A percentile compares a stretch with the other conserved stretches of the same genome.
Conservation (phyloP, 1,140 invertebrate species). For the Coelopa frigida region DNA sequence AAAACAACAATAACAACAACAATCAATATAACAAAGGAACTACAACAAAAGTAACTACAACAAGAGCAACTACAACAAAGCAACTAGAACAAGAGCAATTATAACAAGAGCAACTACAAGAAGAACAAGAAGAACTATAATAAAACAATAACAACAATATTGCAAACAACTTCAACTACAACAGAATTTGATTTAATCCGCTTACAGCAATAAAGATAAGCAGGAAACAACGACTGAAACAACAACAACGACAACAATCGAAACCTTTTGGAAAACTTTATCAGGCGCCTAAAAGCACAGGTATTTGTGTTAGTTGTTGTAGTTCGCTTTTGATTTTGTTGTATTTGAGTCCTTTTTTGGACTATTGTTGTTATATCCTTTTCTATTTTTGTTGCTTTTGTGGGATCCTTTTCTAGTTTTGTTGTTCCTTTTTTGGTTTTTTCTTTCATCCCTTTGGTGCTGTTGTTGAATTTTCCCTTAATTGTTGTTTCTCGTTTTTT, state of each 20-base stretch:
- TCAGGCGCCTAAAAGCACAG: too few species aligned
- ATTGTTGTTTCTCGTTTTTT: too few species aligned
- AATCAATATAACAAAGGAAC: too few species aligned
- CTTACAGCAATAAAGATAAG: constrained; percentile 12
- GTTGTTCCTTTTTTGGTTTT: too few species aligned
- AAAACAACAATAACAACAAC: too few species aligned
- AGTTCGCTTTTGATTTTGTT: not conserved
- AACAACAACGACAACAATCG: too few species aligned
- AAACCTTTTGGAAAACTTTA: too few species aligned
- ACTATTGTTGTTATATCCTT: not conserved
- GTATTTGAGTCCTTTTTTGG: constrained; percentile 1
- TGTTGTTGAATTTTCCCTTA: too few species aligned
- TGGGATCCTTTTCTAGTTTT: too few species aligned
- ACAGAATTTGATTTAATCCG: constrained; percentile 13
- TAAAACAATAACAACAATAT: not conserved
- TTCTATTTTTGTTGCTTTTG: not conserved
- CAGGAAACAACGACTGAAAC: not conserved
- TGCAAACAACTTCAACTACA: not conserved
- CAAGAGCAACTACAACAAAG: not conserved
- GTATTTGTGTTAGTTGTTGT: not conserved
- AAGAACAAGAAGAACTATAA: not conserved
- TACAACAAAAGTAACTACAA: too few species aligned
- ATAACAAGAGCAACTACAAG: not conserved
- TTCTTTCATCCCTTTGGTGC: too few species aligned
- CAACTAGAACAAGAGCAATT: not conserved